Conservation (phyloP, 2,797 vertebrate genomes). For the Argya squamiceps region DNA sequence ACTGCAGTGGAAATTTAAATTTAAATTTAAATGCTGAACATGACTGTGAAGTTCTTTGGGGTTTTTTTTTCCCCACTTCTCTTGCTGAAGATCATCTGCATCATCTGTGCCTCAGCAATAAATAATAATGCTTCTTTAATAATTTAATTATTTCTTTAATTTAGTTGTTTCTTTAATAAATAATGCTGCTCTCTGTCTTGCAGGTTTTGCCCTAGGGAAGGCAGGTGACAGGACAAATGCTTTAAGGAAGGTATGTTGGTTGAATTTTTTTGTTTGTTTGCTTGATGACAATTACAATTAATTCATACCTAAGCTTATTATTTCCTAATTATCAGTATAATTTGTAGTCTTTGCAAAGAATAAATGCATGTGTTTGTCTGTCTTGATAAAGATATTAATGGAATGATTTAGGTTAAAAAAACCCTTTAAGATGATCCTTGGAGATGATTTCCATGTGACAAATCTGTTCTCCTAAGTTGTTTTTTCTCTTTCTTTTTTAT, state of each 20-base stretch:
- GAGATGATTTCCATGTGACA: background rate
- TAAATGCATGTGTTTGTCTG: background rate
- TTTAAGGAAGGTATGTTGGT: constrained; percentile 86
- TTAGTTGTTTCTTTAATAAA: too few relatives aligned
- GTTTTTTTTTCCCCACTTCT: background rate
- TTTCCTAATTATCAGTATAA: background rate
- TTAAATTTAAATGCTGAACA: background rate
- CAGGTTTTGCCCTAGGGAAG: constrained; percentile 95
- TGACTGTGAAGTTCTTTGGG: background rate
- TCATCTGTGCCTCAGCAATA: background rate
- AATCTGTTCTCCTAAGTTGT: background rate
- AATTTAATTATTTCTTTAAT: too few relatives aligned
- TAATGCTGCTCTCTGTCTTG: background rate
- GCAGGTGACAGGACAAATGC: constrained; percentile 85
- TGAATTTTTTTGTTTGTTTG: background rate
- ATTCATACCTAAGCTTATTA: background rate
- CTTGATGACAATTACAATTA: background rate
- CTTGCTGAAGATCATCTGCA: background rate
- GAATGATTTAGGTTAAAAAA: background rate
- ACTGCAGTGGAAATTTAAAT: background rate
- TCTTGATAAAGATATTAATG: background rate
- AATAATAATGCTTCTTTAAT: background rate
- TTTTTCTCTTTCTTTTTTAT: background rate
- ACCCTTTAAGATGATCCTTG: background rate
- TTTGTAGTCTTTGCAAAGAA: background rate